phyloP scores from a whole-genome alignment of 2,797 vertebrate species.

The Bovichtus variegatus region DNA sequence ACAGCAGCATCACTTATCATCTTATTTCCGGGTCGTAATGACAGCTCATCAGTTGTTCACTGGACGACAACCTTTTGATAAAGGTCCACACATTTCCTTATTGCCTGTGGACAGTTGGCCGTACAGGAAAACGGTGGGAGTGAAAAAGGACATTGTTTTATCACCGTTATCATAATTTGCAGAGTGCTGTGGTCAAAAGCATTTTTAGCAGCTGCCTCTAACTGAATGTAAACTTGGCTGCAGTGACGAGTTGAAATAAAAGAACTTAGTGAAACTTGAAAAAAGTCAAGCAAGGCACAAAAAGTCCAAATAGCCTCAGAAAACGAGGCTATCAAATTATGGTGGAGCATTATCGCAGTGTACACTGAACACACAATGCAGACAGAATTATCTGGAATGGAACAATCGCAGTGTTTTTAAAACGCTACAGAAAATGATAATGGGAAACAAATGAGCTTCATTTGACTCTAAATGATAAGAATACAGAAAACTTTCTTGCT shows the following conservation, averaged over 20 bases:
- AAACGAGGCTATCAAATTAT: conserved; percentile 43
- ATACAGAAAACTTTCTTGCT: conserved; percentile 1
- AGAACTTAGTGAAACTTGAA: conserved; percentile 6
- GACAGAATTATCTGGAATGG: conserved; percentile 36
- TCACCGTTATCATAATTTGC: conserved; percentile 34
- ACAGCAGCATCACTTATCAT: background rate
- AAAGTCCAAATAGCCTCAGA: conserved; percentile 40
- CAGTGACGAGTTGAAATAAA: background rate
- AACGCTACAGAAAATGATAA: conserved; percentile 36
- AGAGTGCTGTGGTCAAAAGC: conserved; percentile 11
- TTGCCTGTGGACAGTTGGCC: background rate
- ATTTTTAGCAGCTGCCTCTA: background rate
- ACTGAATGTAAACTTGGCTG: background rate
- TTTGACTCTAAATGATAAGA: conserved; percentile 38
- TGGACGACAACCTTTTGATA: conserved; percentile 17
- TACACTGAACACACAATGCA: conserved; percentile 20
- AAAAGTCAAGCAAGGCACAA: conserved; percentile 15
- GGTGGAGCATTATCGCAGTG: conserved; percentile 35
- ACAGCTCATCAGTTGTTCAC: conserved; percentile 15
- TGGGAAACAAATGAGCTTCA: conserved; percentile 31
- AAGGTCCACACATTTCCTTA: background rate
- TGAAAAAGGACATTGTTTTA: conserved; percentile 9
- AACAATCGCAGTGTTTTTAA: conserved; percentile 32
- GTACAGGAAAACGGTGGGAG: background rate
- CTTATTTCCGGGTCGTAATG: conserved; percentile 20